Evolutionary conservation across 1,140 invertebrate genomes (phyloP), one percentile per base, ranked within the genome.

Genomic region (Parapsyche elsis): DNA sequence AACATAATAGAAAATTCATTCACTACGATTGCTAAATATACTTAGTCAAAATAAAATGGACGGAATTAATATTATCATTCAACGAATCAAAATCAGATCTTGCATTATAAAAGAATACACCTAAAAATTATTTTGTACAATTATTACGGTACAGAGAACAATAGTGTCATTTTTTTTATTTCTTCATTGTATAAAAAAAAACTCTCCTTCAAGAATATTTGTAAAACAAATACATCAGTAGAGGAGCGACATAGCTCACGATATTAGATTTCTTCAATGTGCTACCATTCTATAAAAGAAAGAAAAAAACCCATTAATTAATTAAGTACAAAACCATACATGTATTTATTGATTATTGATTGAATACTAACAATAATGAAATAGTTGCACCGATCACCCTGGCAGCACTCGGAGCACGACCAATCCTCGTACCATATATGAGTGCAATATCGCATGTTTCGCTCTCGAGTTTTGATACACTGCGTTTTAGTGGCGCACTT

Each of bases 351-450:
- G 5, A 71, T 57, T 76, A 23, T 12, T 38, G 19, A 16, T 16
- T 70, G 19, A 38, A 14, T 83, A 93, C 95, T 96, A 91, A 99
- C 97, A 85, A 98, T 97, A 24, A 98, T 93, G 87, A 95, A 99
- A 87, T 97, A 99, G 87, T 99, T 99, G 87, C 98, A 99, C 79
- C 96, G 90, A 88, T 99, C 98, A 59, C 98, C 98, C 85, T 94
- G 93, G 87, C 98, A 99, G 88, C 98, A 99, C 87, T 99, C 97
- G 0, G 95, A 95, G 90, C 98, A 99, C 81, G 94, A 93, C 98
- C 98, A 99, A 89, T 99, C 98, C 85, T 97, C 93, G 85, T 98
- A 99, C 96, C 97, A 99, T 85, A 99, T 96, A 85, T 98, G 92
- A 19, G 96, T 96, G 86, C 98, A 99, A 81, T 92, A 90, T 12